Evolutionary conservation across 1,140 invertebrate genomes (phyloP), one percentile per base, ranked within the genome.

Genomic region (Geopemphigus sp.): DNA sequence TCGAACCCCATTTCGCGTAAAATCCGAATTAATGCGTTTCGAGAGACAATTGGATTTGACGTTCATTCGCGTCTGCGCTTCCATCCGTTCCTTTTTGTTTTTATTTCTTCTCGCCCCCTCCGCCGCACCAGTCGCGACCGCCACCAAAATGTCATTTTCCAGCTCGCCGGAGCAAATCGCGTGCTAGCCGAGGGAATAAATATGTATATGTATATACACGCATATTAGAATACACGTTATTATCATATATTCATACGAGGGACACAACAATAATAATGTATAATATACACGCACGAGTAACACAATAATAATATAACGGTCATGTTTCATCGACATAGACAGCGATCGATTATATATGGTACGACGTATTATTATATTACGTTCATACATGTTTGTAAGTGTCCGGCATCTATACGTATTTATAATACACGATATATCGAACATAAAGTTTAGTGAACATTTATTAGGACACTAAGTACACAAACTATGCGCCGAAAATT

Each of bases 91-190:
- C 24, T 29, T 72, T 70, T 70, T 70, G 50, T 68, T 66, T 68
- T 50, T 24, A 24, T 68, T 17, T 47, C 50, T 68, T 50, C 1
- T 59, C 29, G 8, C 19, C 14, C 53, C 32, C n/a, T 45, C 26
- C 12, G 8, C n/a, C 2, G 2, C 45, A 1, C 0, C 5, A 1
- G 22, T 50, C 22, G 17, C 63, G 39, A 5, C 29, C 5, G 10
- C 72, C 22, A 24, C 32, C 26, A 50, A 78, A 78, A 78, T 63
- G 74, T 78, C 74, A 78, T 78, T 78, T 78, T 78, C 74, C 74
- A 8, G 74, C 24, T 78, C 74, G 74, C 6, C 57, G 57, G 74
- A 78, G 74, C 74, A 78, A 78, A 78, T 61, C 74, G 68, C 68
- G 47, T 54, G 54, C 24, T 15, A n/a, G 22, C 14, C 17, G 26